These are phyloP conservation scores for Albula glossodonta DNA, from an alignment of 2,113 vertebrate species.

Conservation along the genomic window DNA sequence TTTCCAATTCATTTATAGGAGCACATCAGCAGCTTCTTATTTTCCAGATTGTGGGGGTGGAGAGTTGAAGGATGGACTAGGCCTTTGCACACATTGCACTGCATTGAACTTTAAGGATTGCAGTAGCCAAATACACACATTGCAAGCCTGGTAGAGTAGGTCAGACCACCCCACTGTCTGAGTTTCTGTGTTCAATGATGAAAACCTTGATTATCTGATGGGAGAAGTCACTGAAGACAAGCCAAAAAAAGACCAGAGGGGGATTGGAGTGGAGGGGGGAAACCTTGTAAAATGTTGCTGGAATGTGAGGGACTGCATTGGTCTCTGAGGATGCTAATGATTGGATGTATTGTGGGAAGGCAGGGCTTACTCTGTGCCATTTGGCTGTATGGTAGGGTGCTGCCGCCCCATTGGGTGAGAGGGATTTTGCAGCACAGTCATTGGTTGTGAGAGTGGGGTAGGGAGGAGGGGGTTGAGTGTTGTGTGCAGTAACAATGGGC, in stretches of 20 bases:
- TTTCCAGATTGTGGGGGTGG: conserved; percentile 13
- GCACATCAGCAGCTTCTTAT: conserved; percentile 34
- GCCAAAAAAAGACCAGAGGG: conserved; percentile 8
- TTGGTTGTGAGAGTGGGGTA: conserved; percentile 26
- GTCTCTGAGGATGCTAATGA: conserved; percentile 19
- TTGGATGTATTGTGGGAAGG: conserved; percentile 13
- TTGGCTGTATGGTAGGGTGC: conserved; percentile 15
- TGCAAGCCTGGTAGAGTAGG: not conserved
- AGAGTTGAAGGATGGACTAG: not conserved
- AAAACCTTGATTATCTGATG: conserved; percentile 51
- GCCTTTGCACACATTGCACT: conserved; percentile 14
- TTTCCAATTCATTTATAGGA: conserved; percentile 22
- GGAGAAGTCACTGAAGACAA: conserved; percentile 36
- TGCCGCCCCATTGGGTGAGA: conserved; percentile 16
- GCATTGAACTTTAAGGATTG: not conserved
- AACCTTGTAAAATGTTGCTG: conserved; percentile 6
- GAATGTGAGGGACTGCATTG: not conserved
- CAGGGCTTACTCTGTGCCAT: not conserved
- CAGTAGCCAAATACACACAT: not conserved
- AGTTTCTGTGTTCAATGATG: conserved; percentile 30
- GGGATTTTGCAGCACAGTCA: conserved; percentile 24
- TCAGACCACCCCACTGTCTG: not conserved
- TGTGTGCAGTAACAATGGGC: conserved; percentile 48
- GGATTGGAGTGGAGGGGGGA: not conserved
- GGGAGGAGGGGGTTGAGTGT: conserved; percentile 7